A percentile compares a stretch with the other conserved stretches of the same genome.
Conservation (phyloP, 2,888 invertebrate species). For the Theristus sp. region DNA sequence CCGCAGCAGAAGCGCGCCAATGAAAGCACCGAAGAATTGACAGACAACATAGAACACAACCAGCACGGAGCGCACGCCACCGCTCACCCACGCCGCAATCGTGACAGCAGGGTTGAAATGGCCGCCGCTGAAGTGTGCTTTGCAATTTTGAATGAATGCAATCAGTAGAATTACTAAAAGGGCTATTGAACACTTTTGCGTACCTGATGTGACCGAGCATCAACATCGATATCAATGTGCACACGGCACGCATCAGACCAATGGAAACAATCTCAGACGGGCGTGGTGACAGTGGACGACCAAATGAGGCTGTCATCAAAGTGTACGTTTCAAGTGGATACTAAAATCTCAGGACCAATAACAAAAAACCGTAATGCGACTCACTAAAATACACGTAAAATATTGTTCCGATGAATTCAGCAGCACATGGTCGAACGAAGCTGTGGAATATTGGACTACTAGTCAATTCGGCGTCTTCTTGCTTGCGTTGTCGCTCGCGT, state of each 20-base stretch:
- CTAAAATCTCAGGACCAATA: background rate
- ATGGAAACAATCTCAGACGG: background rate
- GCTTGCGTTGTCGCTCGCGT: background rate
- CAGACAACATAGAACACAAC: conserved; percentile 17
- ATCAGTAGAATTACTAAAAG: background rate
- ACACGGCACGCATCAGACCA: background rate
- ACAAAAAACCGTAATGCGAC: background rate
- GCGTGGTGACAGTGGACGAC: background rate
- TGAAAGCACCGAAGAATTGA: conserved; percentile 23
- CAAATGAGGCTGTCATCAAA: background rate
- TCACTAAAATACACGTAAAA: conserved; percentile 2
- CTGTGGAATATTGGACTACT: conserved; percentile 1
- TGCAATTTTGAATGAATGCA: background rate
- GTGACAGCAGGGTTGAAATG: conserved; percentile 29
- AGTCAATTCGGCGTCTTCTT: background rate
- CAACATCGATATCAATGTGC: background rate
- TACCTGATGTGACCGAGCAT: conserved; percentile 1
- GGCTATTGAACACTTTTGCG: too few relatives aligned
- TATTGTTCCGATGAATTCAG: conserved; percentile 2
- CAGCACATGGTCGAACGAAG: conserved; percentile 2
- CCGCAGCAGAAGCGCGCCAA: conserved; percentile 11
- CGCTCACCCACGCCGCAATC: conserved; percentile 17
- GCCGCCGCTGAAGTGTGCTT: conserved; percentile 22
- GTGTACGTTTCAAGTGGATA: background rate
- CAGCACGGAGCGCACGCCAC: conserved; percentile 14